A percentile compares a stretch with the other conserved stretches of the same genome.
Evolutionary conservation across 2,888 invertebrate genomes (phyloP).

Genomic region (Monochamus alternatus): DNA sequence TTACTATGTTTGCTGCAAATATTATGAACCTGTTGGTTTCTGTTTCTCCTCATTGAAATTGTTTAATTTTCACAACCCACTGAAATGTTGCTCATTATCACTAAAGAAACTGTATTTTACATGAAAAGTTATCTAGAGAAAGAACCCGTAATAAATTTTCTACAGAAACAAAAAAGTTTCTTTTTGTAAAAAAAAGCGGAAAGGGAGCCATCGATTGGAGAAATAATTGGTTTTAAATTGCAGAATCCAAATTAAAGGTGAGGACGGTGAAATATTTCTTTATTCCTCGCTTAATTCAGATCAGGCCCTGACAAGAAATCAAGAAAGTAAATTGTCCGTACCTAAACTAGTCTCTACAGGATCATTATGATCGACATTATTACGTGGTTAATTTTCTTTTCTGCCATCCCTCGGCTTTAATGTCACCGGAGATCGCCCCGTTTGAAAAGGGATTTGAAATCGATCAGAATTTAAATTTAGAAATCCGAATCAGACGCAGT

Average conservation of each 20-base stretch:
- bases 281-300: constrained; percentile 45
- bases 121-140: no score
- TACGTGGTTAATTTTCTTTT: constrained; percentile 61
- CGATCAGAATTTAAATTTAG: constrained; percentile 44
- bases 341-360: constrained; percentile 55
- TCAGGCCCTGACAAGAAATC: constrained; percentile 54
- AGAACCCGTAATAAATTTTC: no score
- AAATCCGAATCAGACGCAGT: neutral
- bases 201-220: constrained; percentile 36
- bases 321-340: constrained; percentile 56
- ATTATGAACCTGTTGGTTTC: no score
- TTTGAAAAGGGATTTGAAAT: constrained; percentile 49
- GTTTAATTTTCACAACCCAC: no score
- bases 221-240: constrained; percentile 44
- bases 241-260: constrained; percentile 38
- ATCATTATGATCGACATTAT: constrained; percentile 61
- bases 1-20: no score
- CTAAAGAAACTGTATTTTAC: no score
- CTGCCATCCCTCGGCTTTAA: constrained; percentile 46
- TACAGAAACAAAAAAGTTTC: neutral
- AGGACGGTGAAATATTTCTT: constrained; percentile 25
- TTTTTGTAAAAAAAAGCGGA: neutral
- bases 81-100: no score
- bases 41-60: no score
- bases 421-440: constrained; percentile 50